Evolutionary conservation across 1,140 invertebrate genomes (phyloP), one percentile per base, ranked within the genome.

Genomic region (Pseudoatta argentina): DNA sequence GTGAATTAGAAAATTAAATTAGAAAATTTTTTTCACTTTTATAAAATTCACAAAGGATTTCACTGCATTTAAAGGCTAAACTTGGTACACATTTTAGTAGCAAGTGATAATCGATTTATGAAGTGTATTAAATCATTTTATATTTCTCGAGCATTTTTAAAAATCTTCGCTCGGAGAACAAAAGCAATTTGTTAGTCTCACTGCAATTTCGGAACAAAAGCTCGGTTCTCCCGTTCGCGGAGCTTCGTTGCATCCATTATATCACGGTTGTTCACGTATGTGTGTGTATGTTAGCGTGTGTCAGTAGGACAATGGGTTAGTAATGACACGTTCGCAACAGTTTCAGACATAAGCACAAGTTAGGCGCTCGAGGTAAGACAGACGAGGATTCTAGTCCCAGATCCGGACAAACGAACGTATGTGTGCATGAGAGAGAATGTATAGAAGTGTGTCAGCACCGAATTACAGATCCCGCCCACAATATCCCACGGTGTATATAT

Each of bases 281-380:
- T 34, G 5, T 34, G 30, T 88, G 88, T 83, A 48, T 86, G 88
- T 89, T 88, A 88, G 87, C 55, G 67, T 86, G 55, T 69, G 63
- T 86, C 82, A 89, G 78, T 57, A 89, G 85, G 67, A 85, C 88
- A 89, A 87, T 89, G 72, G 48, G 89, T 88, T 91, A 91, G 89
- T 91, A 88, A 81, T 86, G 72, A 90, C 76, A 86, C 61, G 78
- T 79, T 90, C 67, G 88, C 86, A 88, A 87, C 59, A 90, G 89
- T 90, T 76, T 83, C 69, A 87, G 79, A 83, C 61, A 91, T 73
- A 90, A 91, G 89, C 89, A 69, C 88, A 88, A 85, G 72, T 85
- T 88, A 90, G 78, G 57, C 69, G 86, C 61, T 89, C 79, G 79
- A 72, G 75, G 75, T 85, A 85, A 78, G 71, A 86, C 77, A 77